Base-by-base conservation (phyloP, 2,888 invertebrate genomes). In the Slavum lentiscoides region DNA sequence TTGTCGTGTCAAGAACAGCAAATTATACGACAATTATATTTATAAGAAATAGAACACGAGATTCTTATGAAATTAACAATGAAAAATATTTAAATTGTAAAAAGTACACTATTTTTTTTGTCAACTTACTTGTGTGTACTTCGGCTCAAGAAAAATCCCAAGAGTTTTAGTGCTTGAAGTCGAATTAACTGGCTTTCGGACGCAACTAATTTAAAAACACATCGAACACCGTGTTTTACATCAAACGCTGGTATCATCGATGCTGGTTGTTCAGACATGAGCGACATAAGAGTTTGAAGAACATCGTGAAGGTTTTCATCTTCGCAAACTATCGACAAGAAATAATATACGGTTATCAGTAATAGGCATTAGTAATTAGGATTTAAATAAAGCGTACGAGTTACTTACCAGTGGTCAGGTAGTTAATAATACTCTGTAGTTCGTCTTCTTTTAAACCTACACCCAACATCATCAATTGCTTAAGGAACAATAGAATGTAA, bases 161-260 rank as follows among this genome's bases (percentile, higher is more conserved):
- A 89, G 67, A 99, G 89, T 87, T 99, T 99, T 68, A 99, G 89
- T 7, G 98, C 95, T 87, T 98, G 97, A 82, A 99, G 90, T 84
- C 98, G 90, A 85, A 99, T 97, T 84, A 96, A 89, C 88, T 98
- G 98, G 88, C 96, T 97, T 86, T 96, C 95, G 7, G 98, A 97
- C 17, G 96, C 94, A 82, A 99, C 88, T 82, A 99, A 89, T 87
- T 99, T 99, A 89, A 98, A 99, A 85, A 99, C 95, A 82, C 96
- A 95, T 85, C 97, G 90, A 76, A 98, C 94, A 82, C 98, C 99
- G 85, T 95, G 94, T 85, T 98, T 99, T 83, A 94, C 93, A 88
- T 99, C 98, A 88, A 99, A 99, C 76, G 97, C 97, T 61, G 99
- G 99, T 84, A 99, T 98, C 96, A 98, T 96, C 5, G 97, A 97